phyloP scores from a whole-genome alignment of 2,797 vertebrate species.

The Notoglanidium macrostoma region DNA sequence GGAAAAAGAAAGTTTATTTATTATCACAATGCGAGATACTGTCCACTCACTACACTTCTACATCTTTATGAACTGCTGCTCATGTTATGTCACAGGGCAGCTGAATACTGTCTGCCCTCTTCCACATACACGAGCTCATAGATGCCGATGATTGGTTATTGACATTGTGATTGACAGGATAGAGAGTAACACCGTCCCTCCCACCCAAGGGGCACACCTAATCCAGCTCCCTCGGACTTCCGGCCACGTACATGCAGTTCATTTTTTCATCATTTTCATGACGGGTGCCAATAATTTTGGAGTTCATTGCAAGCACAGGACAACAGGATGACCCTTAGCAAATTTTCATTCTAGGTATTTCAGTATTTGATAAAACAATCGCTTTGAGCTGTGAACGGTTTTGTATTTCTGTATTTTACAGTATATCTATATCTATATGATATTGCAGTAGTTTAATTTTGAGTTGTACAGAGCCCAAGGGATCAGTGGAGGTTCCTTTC shows the following conservation, averaged over 20 bases:
- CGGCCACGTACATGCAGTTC: background rate
- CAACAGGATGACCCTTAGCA: background rate
- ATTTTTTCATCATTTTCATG: background rate
- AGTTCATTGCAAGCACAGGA: background rate
- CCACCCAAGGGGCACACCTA: background rate
- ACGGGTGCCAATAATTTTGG: background rate
- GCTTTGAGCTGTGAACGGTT: background rate
- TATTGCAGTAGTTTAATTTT: background rate
- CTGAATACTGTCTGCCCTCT: background rate
- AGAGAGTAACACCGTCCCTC: background rate
- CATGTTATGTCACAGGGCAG: background rate
- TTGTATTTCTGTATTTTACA: background rate
- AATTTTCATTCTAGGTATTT: background rate
- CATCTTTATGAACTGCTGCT: background rate
- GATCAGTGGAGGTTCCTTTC: conserved; percentile 63
- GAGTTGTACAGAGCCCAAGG: conserved; percentile 35
- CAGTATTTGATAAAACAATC: background rate
- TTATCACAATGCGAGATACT: no score
- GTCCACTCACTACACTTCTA: background rate
- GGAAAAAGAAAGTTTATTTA: background rate
- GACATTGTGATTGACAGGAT: background rate
- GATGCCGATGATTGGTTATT: background rate
- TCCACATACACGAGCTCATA: background rate
- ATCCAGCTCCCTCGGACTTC: background rate
- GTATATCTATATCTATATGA: background rate